Percentiles rank a stretch among this genome's conserved stretches.
Conservation (phyloP, 2,797 vertebrate species). For the Zalophus californianus region DNA sequence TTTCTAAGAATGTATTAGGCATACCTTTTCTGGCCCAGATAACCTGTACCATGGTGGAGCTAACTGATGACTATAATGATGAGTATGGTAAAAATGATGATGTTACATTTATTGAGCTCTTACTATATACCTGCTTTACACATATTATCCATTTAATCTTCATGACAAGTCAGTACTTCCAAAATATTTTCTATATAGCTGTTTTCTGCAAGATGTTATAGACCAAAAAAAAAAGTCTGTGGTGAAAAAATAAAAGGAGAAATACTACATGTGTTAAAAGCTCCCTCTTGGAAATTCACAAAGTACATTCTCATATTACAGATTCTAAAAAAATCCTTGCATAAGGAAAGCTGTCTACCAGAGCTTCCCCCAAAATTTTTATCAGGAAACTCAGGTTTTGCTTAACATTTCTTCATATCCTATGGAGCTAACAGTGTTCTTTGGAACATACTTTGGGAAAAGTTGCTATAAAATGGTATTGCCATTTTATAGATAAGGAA, state of each 20-base stretch:
- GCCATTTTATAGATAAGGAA: slow-evolving; percentile 20
- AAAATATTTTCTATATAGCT: slow-evolving; percentile 37
- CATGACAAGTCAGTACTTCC: slow-evolving; percentile 20
- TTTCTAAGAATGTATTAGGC: neutral
- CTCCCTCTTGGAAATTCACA: slow-evolving; percentile 42
- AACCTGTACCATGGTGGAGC: neutral
- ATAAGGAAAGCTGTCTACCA: slow-evolving; percentile 24
- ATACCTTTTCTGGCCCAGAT: neutral
- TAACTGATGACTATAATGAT: neutral
- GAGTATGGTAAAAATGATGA: neutral
- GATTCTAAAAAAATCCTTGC: neutral
- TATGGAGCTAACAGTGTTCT: neutral
- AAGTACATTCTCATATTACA: slow-evolving; percentile 3
- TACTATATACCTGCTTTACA: neutral
- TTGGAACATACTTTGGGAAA: slow-evolving; percentile 21
- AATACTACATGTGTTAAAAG: slow-evolving; percentile 9
- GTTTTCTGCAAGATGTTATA: slow-evolving; percentile 48
- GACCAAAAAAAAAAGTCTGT: slow-evolving; percentile 2
- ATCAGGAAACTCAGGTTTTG: neutral
- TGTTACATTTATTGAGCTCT: slow-evolving; percentile 48
- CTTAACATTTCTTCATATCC: slow-evolving; percentile 46
- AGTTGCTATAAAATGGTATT: slow-evolving; percentile 8
- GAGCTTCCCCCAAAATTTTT: slow-evolving; percentile 41
- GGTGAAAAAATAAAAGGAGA: neutral
- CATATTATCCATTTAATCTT: slow-evolving; percentile 59